Percentiles rank a stretch among this genome's conserved stretches.
Conservation (phyloP, 2,113 vertebrate species). For the Peromyscus maniculatus region DNA sequence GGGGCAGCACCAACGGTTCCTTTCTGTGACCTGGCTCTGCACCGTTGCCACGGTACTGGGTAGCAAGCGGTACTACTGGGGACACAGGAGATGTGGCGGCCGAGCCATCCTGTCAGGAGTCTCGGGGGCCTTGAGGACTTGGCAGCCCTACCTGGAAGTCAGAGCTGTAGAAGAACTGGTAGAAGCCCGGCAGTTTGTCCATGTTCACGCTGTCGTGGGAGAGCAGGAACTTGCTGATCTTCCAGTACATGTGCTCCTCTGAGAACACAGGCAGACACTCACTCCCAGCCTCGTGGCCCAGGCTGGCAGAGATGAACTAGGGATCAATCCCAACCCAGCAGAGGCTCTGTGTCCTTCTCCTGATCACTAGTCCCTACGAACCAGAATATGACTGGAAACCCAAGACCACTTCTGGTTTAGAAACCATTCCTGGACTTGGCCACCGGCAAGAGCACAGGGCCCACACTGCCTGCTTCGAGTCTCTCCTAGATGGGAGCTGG, state of each 20-base stretch:
- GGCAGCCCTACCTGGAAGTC: constrained; percentile 91
- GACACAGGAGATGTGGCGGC: fast-evolving
- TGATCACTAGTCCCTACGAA: not conserved
- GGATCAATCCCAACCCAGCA: fast-evolving
- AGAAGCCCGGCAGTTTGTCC: constrained; percentile 95
- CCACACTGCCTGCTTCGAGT: not conserved
- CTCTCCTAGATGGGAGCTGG: not conserved
- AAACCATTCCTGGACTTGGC: not conserved
- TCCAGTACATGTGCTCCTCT: constrained; percentile 98
- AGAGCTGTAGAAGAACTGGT: constrained; percentile 95
- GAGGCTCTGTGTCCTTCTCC: not conserved
- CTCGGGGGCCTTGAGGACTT: not conserved
- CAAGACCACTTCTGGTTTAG: not conserved
- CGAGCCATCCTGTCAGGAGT: fast-evolving
- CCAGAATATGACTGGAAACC: fast-evolving
- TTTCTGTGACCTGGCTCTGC: not conserved
- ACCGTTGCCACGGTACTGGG: fast-evolving
- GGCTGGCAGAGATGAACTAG: not conserved
- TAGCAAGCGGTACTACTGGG: fast-evolving
- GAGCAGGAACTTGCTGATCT: constrained; percentile 93
- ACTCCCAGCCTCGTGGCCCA: not conserved
- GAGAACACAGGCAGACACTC: not conserved
- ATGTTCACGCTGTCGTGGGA: constrained; percentile 94
- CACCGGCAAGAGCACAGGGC: not conserved
- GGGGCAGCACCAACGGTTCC: fast-evolving